Conservation (phyloP, 2,888 invertebrate genomes). For the Mesorhabditis spiculigera region DNA sequence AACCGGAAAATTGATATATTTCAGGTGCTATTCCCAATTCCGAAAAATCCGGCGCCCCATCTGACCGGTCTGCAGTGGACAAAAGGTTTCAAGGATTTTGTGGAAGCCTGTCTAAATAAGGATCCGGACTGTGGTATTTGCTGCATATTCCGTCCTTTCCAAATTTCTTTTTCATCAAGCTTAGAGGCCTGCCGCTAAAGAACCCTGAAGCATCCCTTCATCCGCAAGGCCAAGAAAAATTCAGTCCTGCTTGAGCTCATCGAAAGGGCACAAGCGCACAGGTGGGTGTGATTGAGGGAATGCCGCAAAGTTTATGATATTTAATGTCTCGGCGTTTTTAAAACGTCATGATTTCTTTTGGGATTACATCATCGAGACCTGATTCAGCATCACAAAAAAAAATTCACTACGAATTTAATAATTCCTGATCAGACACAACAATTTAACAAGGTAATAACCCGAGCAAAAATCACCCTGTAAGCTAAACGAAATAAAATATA, state of each 20-base stretch:
- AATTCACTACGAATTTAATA: background rate
- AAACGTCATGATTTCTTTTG: background rate
- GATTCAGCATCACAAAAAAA: background rate
- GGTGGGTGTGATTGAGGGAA: constrained; percentile 13
- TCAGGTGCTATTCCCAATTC: constrained; percentile 84
- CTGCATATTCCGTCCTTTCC: background rate
- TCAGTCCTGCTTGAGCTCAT: constrained; percentile 95
- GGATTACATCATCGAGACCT: too few relatives aligned
- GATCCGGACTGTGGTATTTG: constrained; percentile 94
- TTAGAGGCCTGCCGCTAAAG: constrained; percentile 94
- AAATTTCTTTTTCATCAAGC: background rate
- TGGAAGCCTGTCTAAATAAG: constrained; percentile 94
- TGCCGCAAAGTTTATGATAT: background rate
- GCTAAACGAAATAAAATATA: too few relatives aligned
- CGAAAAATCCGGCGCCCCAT: constrained; percentile 92
- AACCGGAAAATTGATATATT: constrained; percentile 57
- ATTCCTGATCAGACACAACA: too few relatives aligned
- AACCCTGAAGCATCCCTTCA: constrained; percentile 90
- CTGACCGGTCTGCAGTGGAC: constrained; percentile 86
- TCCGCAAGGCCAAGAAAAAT: constrained; percentile 95
- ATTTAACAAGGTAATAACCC: too few relatives aligned
- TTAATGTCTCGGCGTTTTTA: background rate
- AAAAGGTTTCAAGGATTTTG: constrained; percentile 87
- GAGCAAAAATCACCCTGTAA: too few relatives aligned
- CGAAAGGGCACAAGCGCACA: constrained; percentile 65